Percentiles rank a stretch among this genome's conserved stretches.
These are phyloP conservation scores for Toxotes lorentzi DNA, from an alignment of 2,797 vertebrate genomes.

Conservation along the genomic window DNA sequence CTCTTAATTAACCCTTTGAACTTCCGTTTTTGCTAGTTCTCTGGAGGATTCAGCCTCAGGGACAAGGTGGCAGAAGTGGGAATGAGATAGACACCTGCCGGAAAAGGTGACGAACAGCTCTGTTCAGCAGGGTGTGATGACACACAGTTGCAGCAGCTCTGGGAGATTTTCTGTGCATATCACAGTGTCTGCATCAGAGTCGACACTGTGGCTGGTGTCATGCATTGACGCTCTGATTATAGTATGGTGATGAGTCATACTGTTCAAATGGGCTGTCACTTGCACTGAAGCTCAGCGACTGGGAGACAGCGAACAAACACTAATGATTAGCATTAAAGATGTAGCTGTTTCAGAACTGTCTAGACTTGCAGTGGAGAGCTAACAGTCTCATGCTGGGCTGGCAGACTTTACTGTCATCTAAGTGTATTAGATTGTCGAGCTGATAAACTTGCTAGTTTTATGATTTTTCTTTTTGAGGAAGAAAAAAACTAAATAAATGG, in stretches of 20 bases:
- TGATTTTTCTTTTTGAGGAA: conserved; percentile 18
- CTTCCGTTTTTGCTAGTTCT: conserved; percentile 6
- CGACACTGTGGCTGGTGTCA: conserved; percentile 15
- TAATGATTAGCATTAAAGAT: conserved; percentile 59
- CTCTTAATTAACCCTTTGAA: conserved; percentile 61
- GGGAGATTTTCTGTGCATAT: conserved; percentile 18
- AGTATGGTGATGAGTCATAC: conserved; percentile 55
- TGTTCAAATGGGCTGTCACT: conserved; percentile 59
- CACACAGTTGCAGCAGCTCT: conserved; percentile 24
- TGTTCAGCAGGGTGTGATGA: conserved; percentile 3
- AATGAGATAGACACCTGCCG: conserved; percentile 35
- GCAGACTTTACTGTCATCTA: conserved; percentile 21
- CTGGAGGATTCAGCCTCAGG: background rate
- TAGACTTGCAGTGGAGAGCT: conserved; percentile 26
- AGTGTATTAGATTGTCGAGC: conserved; percentile 21
- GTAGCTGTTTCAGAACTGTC: conserved; percentile 35
- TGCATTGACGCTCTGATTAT: conserved; percentile 43
- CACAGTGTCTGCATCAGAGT: conserved; percentile 19
- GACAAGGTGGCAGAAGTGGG: conserved; percentile 26
- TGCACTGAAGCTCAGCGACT: conserved; percentile 38
- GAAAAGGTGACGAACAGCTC: conserved; percentile 38
- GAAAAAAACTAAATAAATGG: conserved; percentile 16
- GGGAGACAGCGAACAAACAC: conserved; percentile 59
- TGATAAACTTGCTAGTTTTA: conserved; percentile 32
- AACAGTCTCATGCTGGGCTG: conserved; percentile 30